Conservation (phyloP, 2,113 vertebrate species). For the Ochotona princeps region DNA sequence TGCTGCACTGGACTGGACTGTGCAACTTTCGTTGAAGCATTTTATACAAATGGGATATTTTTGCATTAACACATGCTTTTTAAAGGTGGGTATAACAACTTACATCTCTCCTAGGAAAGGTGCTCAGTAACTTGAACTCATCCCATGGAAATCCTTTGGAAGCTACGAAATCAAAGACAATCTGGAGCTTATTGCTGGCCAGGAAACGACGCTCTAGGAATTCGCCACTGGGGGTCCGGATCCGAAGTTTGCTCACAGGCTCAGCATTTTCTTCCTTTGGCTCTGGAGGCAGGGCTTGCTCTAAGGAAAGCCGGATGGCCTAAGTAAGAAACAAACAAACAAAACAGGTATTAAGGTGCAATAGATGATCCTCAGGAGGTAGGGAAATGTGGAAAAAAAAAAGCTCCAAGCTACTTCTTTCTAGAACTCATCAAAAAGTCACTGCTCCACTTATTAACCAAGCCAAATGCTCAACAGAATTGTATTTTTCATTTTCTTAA, state of each 20-base stretch:
- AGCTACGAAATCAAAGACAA: slow-evolving; percentile 98
- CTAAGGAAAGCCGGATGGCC: slow-evolving; percentile 97
- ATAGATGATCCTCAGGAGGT: not conserved
- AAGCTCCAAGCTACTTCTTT: slow-evolving; percentile 61
- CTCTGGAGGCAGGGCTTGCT: slow-evolving; percentile 95
- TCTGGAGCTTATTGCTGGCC: slow-evolving; percentile 95
- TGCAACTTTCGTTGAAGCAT: not conserved
- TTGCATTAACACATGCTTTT: not conserved
- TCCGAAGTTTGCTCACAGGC: slow-evolving; percentile 96
- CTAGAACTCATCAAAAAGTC: slow-evolving; percentile 72
- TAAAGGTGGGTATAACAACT: slow-evolving; percentile 71
- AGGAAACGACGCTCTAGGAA: slow-evolving; percentile 98
- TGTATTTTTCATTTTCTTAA: slow-evolving; percentile 82
- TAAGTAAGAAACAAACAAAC: slow-evolving; percentile 77
- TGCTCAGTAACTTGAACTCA: slow-evolving; percentile 98
- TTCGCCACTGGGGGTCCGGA: slow-evolving; percentile 96
- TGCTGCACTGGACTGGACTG: not conserved
- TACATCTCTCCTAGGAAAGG: slow-evolving; percentile 99
- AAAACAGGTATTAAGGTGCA: slow-evolving; percentile 10
- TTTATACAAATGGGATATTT: not conserved
- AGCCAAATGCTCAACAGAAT: slow-evolving; percentile 76
- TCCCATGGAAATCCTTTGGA: slow-evolving; percentile 98
- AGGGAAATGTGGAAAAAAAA: not conserved
- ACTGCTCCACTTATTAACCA: slow-evolving; percentile 67
- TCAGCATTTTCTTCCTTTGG: slow-evolving; percentile 93